phyloP scores from a whole-genome alignment of 1,140 invertebrate genomes.

The Antheraea mylitta region DNA sequence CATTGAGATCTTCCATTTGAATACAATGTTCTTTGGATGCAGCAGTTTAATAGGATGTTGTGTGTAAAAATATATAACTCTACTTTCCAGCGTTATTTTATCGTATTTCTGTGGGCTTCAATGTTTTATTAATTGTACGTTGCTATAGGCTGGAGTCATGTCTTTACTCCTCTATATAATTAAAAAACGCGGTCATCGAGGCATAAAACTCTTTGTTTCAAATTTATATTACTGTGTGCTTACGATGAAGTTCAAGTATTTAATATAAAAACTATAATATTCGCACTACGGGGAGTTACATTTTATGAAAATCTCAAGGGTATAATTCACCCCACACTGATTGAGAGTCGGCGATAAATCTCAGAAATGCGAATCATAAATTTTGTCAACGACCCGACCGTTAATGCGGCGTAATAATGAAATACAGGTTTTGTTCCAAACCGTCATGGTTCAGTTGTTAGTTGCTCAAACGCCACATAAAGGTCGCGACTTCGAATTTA shows the following conservation, averaged over 20 bases:
- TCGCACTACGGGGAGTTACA: constrained; percentile 18
- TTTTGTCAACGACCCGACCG: constrained; percentile 43
- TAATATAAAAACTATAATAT: constrained; percentile 17
- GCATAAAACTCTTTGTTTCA: not conserved
- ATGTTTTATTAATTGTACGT: no score
- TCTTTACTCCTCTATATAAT: no score
- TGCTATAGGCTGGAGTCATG: no score
- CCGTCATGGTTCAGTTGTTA: not conserved
- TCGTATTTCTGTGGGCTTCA: not conserved
- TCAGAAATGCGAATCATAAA: constrained; percentile 61
- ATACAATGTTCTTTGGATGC: constrained; percentile 18
- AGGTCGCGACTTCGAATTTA: not conserved
- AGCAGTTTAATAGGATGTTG: constrained; percentile 1
- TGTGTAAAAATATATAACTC: not conserved
- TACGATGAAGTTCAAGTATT: not conserved
- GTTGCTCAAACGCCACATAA: not conserved
- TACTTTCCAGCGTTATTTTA: not conserved
- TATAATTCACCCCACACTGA: constrained; percentile 30
- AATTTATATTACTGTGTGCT: not conserved
- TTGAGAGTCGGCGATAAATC: constrained; percentile 49
- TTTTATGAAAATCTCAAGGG: constrained; percentile 22
- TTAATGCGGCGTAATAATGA: constrained; percentile 53
- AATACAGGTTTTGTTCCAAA: constrained; percentile 10
- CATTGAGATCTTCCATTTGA: constrained; percentile 44
- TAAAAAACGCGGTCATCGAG: no score